Conservation (phyloP, 2,888 invertebrate genomes). For the Calameuta filiformis region DNA sequence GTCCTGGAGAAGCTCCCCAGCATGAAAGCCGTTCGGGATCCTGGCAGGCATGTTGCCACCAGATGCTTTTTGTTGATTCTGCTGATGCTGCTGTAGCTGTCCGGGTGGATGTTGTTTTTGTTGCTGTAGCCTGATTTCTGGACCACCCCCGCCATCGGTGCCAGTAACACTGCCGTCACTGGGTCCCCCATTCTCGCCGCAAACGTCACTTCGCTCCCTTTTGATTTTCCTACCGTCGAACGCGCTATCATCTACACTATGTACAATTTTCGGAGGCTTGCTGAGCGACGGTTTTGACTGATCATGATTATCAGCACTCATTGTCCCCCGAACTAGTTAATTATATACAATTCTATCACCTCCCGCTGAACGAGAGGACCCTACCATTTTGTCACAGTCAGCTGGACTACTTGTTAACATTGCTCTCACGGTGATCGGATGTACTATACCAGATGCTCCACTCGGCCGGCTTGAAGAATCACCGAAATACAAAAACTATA, state of each 20-base stretch:
- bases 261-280: slow-evolving; percentile 29
- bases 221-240: slow-evolving; percentile 54
- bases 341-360: slow-evolving; percentile 36
- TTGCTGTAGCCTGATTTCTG: background rate
- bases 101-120: background rate
- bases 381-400: slow-evolving; percentile 55
- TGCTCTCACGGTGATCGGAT: slow-evolving; percentile 31
- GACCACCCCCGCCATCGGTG: slow-evolving; percentile 23
- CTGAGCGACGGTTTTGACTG: slow-evolving; percentile 46
- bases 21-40: slow-evolving; percentile 56
- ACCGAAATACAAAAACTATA: slow-evolving; percentile 31
- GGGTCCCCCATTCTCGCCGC: slow-evolving; percentile 33
- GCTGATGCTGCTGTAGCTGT: too few relatives aligned
- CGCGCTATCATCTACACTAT: slow-evolving; percentile 21
- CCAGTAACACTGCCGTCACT: slow-evolving; percentile 27
- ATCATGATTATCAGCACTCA: slow-evolving; percentile 56
- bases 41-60: slow-evolving; percentile 12
- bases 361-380: slow-evolving; percentile 35
- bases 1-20: slow-evolving; percentile 55
- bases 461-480: slow-evolving; percentile 36
- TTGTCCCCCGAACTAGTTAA: slow-evolving; percentile 42
- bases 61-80: slow-evolving; percentile 11
- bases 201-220: slow-evolving; percentile 46
- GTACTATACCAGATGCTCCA: slow-evolving; percentile 21
- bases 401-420: slow-evolving; percentile 50